Percentiles rank a stretch among this genome's conserved stretches.
phyloP scores from a whole-genome alignment of 2,888 invertebrate genomes.

The Cephus sareptanus region DNA sequence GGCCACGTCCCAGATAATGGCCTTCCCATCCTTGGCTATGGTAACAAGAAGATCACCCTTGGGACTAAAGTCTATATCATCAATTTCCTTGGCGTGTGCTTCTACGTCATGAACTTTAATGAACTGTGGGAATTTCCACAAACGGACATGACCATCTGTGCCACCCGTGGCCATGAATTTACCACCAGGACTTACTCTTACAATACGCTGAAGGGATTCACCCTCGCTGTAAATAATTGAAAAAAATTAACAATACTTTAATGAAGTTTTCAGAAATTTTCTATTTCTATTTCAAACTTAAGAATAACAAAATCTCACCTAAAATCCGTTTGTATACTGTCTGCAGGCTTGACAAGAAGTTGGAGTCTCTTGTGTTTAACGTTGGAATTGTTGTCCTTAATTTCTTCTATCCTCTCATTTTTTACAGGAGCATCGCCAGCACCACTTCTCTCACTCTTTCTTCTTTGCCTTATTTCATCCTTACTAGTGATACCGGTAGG shows the following conservation, averaged over 20 bases:
- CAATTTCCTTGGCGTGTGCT: slow-evolving; percentile 91
- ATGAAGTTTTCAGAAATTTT: background rate
- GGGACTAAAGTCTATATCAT: slow-evolving; percentile 92
- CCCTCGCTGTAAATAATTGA: slow-evolving; percentile 64
- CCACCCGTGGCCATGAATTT: slow-evolving; percentile 92
- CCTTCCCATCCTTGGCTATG: slow-evolving; percentile 88
- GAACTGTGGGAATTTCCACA: slow-evolving; percentile 91
- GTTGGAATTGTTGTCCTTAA: slow-evolving; percentile 48
- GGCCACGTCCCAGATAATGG: slow-evolving; percentile 81
- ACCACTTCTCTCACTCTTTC: slow-evolving; percentile 66
- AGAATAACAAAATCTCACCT: slow-evolving; percentile 65
- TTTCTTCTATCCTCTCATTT: slow-evolving; percentile 39
- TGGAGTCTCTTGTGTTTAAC: slow-evolving; percentile 71
- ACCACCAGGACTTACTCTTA: slow-evolving; percentile 80
- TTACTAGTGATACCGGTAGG: slow-evolving; percentile 48
- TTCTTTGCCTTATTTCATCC: slow-evolving; percentile 68
- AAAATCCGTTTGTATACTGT: slow-evolving; percentile 89
- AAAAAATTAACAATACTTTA: background rate
- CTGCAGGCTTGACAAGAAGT: slow-evolving; percentile 80
- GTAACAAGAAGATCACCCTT: slow-evolving; percentile 81
- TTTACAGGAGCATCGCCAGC: slow-evolving; percentile 22
- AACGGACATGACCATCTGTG: slow-evolving; percentile 85
- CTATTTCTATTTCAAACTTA: background rate
- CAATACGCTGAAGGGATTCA: slow-evolving; percentile 89
- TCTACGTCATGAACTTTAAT: slow-evolving; percentile 76